Conservation (phyloP, 2,113 vertebrate genomes). For the Eupsittula cactorum region DNA sequence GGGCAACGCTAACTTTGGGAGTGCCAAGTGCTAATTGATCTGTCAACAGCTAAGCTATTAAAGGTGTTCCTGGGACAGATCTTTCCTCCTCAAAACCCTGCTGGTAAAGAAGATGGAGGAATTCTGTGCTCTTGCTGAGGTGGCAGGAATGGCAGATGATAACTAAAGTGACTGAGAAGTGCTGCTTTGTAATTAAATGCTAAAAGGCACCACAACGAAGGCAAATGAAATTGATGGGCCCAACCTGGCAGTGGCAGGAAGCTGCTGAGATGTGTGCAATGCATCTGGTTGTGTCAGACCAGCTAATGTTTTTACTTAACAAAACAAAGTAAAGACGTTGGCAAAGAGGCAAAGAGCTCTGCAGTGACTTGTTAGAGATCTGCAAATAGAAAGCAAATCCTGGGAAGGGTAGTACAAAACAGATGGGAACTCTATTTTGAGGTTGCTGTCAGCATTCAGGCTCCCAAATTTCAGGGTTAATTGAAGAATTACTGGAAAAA, state of each 20-base stretch:
- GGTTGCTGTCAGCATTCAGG: background rate
- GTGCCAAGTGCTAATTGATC: background rate
- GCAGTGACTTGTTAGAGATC: background rate
- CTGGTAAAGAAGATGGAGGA: background rate
- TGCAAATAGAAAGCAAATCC: background rate
- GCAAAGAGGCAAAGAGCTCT: background rate
- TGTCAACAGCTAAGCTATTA: background rate
- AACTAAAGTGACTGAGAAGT: background rate
- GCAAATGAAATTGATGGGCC: background rate
- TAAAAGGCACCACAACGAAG: background rate
- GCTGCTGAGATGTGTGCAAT: background rate
- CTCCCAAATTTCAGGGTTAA: background rate
- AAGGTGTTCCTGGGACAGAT: background rate
- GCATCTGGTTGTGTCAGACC: background rate
- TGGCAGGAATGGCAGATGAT: background rate
- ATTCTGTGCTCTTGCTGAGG: background rate
- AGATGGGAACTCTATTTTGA: background rate
- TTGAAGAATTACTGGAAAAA: background rate
- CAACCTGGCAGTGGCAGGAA: background rate
- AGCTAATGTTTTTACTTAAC: background rate
- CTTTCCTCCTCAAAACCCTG: background rate
- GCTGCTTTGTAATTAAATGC: background rate
- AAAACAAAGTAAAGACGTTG: background rate
- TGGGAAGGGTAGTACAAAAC: background rate
- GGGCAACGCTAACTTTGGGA: fast-evolving